Base-by-base conservation (phyloP, 2,797 vertebrate genomes). In the Cuniculus paca region DNA sequence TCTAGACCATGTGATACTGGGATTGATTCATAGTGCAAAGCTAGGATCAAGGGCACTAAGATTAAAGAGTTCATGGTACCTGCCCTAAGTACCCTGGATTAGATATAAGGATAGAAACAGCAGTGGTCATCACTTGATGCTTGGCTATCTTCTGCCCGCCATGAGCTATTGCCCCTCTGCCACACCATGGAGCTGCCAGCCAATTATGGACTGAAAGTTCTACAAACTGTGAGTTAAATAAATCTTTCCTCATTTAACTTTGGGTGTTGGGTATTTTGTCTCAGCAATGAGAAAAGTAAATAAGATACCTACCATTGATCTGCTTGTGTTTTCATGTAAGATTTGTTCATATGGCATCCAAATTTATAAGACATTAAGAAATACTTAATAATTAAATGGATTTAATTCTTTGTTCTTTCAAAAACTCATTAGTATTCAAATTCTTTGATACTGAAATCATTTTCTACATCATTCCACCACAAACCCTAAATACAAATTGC, bases 391-490 rank as follows among this genome's bases (percentile, higher is more conserved):
- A 81, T 72, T 77, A 95, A 78, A 11, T 85, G 42, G 42, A 60
- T 61, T 81, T 91, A 86, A 95, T 80, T 93, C 28, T 93, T 95
- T 34, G 61, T 50, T 6, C 6, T 79, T 94, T 61, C 42, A 42
- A 78, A 50, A 84, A 16, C 42, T 16, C 17, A 68, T 3, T 82
- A 48, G 4, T 54, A 80, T 93, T 94, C 42, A 39, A 84, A 77
- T 82, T 94, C 24, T 94, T 94, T 90, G 84, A 63, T 75, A 56
- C 16, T 79, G 36, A 95, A 78, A 72, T 95, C 2, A 60, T 75
- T 92, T 87, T 86, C n/a, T 70, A 63, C 4, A 42, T 42, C 34
- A 50, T 22, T 56, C 24, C n/a, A 89, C 48, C 34, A 6, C 16
- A 88, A 78, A 82, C 34, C 14, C 13, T 80, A 72, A 79, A 75